These are phyloP conservation scores for Xenentodon cancila DNA, from an alignment of 2,797 vertebrate species.

Conservation along the genomic window DNA sequence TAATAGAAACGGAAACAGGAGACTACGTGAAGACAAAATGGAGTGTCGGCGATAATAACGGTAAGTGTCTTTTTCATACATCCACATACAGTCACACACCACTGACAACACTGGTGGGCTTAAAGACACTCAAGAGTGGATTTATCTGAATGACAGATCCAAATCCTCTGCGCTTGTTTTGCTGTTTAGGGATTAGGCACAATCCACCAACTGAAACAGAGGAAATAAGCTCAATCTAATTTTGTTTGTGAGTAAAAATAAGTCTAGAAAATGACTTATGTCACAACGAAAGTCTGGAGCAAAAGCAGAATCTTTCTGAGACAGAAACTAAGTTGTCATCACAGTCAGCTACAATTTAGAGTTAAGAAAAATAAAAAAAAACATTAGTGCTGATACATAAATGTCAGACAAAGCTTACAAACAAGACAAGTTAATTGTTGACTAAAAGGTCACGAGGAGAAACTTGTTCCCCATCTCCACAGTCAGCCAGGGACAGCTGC, in stretches of 20 bases:
- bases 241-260: background rate
- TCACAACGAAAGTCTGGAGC: background rate
- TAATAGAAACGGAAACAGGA: slow-evolving; percentile 65
- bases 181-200: slow-evolving; percentile 37
- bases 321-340: no score
- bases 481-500: slow-evolving; percentile 16
- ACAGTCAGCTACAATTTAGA: no score
- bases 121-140: slow-evolving; percentile 18
- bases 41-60: slow-evolving; percentile 46
- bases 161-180: slow-evolving; percentile 16
- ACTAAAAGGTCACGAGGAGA: slow-evolving; percentile 1
- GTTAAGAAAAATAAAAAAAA: background rate
- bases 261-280: background rate
- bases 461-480: slow-evolving; percentile 20
- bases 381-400: background rate
- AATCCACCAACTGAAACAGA: slow-evolving; percentile 4
- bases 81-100: slow-evolving; percentile 8
- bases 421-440: background rate
- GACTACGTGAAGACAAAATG: slow-evolving; percentile 50
- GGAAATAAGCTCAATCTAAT: background rate
- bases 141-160: slow-evolving; percentile 6
- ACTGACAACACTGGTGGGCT: slow-evolving; percentile 43
- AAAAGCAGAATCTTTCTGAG: background rate
- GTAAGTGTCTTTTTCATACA: slow-evolving; percentile 14
- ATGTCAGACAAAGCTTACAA: background rate